Percentiles rank a stretch among this genome's conserved stretches.
Evolutionary conservation across 2,113 vertebrate genomes (phyloP).

Genomic region (Melanostigma gelatinosum): DNA sequence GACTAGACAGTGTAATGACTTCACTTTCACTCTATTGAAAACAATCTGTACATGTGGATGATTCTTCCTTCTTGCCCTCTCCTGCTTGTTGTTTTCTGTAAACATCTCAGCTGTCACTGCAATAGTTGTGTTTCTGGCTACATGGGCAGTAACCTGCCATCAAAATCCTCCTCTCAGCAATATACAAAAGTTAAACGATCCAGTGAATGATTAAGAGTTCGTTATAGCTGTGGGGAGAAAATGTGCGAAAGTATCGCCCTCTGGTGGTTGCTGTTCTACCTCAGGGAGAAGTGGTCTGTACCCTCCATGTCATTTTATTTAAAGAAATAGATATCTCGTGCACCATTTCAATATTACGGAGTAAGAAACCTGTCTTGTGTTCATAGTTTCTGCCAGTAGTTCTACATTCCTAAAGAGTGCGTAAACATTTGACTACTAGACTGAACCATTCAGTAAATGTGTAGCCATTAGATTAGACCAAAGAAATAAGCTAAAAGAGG

Average conservation of each 20-base stretch:
- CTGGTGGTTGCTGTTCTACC: constrained; percentile 28
- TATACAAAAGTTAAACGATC: not conserved
- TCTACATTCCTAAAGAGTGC: not conserved
- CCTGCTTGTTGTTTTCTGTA: constrained; percentile 1
- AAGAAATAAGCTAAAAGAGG: constrained; percentile 4
- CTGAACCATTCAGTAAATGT: not conserved
- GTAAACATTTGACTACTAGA: not conserved
- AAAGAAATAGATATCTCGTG: not conserved
- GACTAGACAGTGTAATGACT: constrained; percentile 40
- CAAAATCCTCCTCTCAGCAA: not conserved
- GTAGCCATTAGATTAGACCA: not conserved
- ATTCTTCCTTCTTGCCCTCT: not conserved
- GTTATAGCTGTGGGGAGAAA: not conserved
- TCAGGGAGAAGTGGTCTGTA: not conserved
- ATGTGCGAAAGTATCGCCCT: constrained; percentile 32
- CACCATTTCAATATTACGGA: not conserved
- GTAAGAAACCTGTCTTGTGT: not conserved
- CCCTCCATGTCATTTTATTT: not conserved
- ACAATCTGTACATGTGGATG: not conserved
- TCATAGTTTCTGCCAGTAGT: not conserved
- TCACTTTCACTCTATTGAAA: constrained; percentile 28
- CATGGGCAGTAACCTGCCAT: not conserved
- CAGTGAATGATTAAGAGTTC: not conserved
- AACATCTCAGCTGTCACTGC: not conserved
- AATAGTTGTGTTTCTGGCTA: constrained; percentile 1